Percentiles rank a stretch among this genome's conserved stretches.
Evolutionary conservation across 2,113 vertebrate genomes (phyloP).

Genomic region (Lagopus muta): DNA sequence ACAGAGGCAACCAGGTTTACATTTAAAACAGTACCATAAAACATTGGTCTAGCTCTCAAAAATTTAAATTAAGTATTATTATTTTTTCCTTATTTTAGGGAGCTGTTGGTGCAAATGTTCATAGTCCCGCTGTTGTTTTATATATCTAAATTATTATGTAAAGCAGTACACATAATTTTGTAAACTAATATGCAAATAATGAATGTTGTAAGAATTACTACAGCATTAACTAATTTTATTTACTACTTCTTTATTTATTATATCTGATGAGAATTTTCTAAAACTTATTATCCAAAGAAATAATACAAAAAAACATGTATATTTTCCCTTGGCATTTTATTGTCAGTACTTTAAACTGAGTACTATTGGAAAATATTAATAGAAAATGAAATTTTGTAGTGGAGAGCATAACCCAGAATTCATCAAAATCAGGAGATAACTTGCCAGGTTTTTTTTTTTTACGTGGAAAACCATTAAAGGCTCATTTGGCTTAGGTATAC

Average conservation of each 20-base stretch:
- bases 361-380: not conserved
- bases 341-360: not conserved
- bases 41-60: not conserved
- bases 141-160: not conserved
- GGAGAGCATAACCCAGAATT: not conserved
- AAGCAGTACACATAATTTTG: not conserved
- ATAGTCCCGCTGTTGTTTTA: not conserved
- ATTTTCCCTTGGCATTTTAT: not conserved
- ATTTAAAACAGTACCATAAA: not conserved
- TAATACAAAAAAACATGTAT: not conserved
- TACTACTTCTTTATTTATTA: not conserved
- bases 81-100: not conserved
- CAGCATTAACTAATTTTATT: not conserved
- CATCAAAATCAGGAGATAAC: not conserved
- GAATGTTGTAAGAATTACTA: not conserved
- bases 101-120: not conserved
- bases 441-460: not conserved
- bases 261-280: not conserved
- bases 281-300: not conserved
- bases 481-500: fast-evolving
- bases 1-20: not conserved
- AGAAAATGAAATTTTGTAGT: not conserved
- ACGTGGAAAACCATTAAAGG: not conserved
- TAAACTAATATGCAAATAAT: not conserved
- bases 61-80: not conserved